Percentiles rank a stretch among this genome's conserved stretches.
Evolutionary conservation across 2,113 vertebrate species (phyloP).

Genomic region (Ciconia boyciana): DNA sequence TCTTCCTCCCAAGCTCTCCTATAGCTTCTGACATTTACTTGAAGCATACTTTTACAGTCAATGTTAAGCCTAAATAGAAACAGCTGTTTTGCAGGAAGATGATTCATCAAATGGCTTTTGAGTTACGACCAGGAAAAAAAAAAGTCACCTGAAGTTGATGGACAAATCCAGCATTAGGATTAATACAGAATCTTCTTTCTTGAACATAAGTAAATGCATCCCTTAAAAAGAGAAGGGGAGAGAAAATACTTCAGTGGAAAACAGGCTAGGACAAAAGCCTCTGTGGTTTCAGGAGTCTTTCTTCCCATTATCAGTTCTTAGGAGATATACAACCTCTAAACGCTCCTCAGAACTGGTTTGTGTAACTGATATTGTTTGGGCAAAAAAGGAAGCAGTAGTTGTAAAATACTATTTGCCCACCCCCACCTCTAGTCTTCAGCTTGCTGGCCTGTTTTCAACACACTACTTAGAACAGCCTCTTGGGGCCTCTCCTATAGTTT

Average conservation of each 20-base stretch:
- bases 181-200: constrained; percentile 99
- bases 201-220: constrained; percentile 98
- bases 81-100: background rate
- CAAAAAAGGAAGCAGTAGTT: background rate
- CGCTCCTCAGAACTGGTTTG: background rate
- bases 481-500: background rate
- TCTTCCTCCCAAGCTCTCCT: background rate
- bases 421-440: background rate
- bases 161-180: constrained; percentile 98
- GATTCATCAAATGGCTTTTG: background rate
- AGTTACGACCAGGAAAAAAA: background rate
- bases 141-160: constrained; percentile 93
- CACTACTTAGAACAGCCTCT: background rate
- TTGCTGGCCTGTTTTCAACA: background rate
- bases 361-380: background rate
- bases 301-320: background rate
- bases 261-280: background rate
- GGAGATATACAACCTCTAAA: background rate
- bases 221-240: constrained; percentile 67
- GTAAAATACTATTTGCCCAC: background rate
- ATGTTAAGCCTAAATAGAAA: background rate
- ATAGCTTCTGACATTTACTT: background rate
- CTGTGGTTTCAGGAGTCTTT: background rate
- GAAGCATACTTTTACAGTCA: background rate
- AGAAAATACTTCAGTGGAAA: background rate